Conservation (phyloP, 1,140 invertebrate genomes). For the Drosophila triauraria region DNA sequence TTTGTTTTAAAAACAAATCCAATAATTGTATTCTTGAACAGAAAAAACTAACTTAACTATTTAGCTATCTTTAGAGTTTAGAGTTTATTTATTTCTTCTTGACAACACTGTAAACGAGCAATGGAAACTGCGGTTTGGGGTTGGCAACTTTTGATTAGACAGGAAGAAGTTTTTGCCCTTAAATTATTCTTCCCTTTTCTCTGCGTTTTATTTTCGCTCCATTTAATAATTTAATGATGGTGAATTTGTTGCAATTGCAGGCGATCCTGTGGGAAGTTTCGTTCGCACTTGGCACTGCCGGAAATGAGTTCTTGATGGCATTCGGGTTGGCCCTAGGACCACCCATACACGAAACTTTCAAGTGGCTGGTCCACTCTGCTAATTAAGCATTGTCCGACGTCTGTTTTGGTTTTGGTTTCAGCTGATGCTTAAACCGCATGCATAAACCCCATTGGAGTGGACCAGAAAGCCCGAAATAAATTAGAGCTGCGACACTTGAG, state of each 20-base stretch:
- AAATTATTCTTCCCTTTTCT: slow-evolving; percentile 18
- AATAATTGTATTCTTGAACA: too few species aligned
- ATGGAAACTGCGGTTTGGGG: slow-evolving; percentile 23
- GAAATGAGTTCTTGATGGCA: slow-evolving; percentile 79
- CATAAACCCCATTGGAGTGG: slow-evolving; percentile 39
- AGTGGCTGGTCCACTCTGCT: slow-evolving; percentile 52
- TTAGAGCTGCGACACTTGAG: slow-evolving; percentile 46
- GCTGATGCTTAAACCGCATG: slow-evolving; percentile 20
- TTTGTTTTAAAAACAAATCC: too few species aligned
- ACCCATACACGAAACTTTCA: slow-evolving; percentile 51
- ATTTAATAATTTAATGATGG: slow-evolving; percentile 78
- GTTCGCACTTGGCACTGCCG: slow-evolving; percentile 32
- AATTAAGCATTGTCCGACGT: slow-evolving; percentile 51
- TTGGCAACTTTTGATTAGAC: slow-evolving; percentile 66
- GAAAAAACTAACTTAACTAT: too few species aligned
- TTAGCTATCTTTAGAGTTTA: too few species aligned
- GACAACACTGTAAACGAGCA: slow-evolving; percentile 2
- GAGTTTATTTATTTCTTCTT: too few species aligned
- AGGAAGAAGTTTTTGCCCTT: slow-evolving; percentile 41
- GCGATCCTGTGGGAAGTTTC: slow-evolving; percentile 49
- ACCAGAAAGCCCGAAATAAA: slow-evolving; percentile 42
- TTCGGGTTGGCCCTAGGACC: slow-evolving; percentile 30
- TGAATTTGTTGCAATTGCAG: slow-evolving; percentile 47
- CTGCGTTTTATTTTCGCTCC: slow-evolving; percentile 51
- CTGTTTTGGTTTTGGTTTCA: slow-evolving; percentile 28